Evolutionary conservation across 2,888 invertebrate species (phyloP), one percentile per base, ranked within the genome.

Genomic region (Caenorhabditis plicata): DNA sequence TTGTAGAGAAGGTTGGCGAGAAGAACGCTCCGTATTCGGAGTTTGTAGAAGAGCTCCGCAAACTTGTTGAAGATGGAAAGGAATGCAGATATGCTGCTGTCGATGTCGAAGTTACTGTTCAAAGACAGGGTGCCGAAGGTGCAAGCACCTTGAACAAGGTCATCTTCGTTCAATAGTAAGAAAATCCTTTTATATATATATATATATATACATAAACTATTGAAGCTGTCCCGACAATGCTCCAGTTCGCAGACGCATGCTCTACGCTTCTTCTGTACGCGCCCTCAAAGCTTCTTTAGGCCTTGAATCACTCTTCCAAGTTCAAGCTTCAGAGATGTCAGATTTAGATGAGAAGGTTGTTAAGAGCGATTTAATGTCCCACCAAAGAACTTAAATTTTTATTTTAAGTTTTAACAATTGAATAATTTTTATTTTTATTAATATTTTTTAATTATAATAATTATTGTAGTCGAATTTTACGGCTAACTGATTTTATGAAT

Each of bases 61-160:
- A 75, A 55, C 44, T 55, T 8, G 71, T 78, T 40, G 77, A 73
- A 41, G 73, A 70, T 42, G 80, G 80, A 53, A 78, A 81, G 52
- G 78, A 81, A 56, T 81, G 81, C 72, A 71, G 72, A 63, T 80
- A 80, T 52, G 81, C 78, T 22, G 80, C 79, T 33, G 81, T 81
- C 20, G 81, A 81, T 40, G 79, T 81, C 20, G 77, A 80, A 27
- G 78, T 81, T 11, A 65, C 65, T 23, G 73, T 81, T 26, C 81
- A 81, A 50, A 64, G 81, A 50, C 81, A 81, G 63, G 81, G 81
- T 48, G 74, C 81, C 43, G 81, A 81, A 40, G 73, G 77, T 23
- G 48, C 73, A 9, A 71, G 74, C 64, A 78, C 71, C 50, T 64
- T 79, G 47, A 70, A 63, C 68, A 81, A 81, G 66, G 75, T 81